Evolutionary conservation across 2,797 vertebrate species (phyloP), one percentile per base, ranked within the genome.

Genomic region (Neomorphus geoffroyi): DNA sequence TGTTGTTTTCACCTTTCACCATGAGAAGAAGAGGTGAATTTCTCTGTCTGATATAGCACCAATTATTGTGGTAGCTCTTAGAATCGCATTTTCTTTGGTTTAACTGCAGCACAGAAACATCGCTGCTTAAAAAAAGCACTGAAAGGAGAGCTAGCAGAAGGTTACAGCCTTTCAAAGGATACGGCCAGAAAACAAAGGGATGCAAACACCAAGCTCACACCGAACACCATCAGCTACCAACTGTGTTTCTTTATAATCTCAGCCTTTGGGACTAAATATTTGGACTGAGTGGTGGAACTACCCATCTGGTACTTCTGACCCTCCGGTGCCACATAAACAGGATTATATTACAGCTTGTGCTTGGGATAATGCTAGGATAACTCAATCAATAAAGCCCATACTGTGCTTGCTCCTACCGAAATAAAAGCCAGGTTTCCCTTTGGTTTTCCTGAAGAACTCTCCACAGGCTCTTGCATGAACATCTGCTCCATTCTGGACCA

Each of bases 391-490:
- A 77, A 94, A 85, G 35, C 39, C 22, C 74, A 84, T 11, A 70
- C 35, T 77, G 70, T 77, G 91, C 56, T 92, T 62, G 66, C 22
- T 13, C 98, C 97, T 98, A 99, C 99, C 99, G 86, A 99, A 99
- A 97, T 99, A 99, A 97, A 99, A 99, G 94, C 98, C 98, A 43
- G 98, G 96, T 80, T 98, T 98, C 43, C 98, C 98, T 65, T 98
- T 97, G 30, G 98, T 98, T 80, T 98, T 98, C 96, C 98, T 98
- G 97, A 99, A 99, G 98, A 99, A 99, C 72, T 97, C 98, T 30
- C 99, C 99, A 13, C 97, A 98, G 96, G 99, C 99, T 69, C 95
- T 99, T 50, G 98, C 98, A 35, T 99, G 98, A 90, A 99, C 98
- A 5, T 99, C 95, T 18, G 99, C 99, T 80, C 98, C 98, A 1